Evolutionary conservation across 2,797 vertebrate species (phyloP).

Genomic region (Ibycter americanus): DNA sequence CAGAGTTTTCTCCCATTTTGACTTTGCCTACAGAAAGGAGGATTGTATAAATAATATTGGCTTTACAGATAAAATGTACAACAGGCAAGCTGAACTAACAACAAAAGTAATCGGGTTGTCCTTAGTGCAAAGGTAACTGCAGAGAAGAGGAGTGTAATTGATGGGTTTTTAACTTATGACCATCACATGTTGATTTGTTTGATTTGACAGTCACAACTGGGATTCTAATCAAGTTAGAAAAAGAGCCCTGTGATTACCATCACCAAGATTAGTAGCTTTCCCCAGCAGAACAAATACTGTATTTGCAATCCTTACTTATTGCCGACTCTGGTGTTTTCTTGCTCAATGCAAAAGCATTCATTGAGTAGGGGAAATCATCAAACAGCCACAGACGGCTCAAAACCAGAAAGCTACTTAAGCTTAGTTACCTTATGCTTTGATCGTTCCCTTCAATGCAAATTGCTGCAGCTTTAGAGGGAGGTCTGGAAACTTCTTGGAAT

Average conservation of each 20-base stretch:
- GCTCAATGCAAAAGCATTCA: not conserved
- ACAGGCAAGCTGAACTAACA: not conserved
- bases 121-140: not conserved
- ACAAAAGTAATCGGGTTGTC: not conserved
- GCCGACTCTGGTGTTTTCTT: not conserved
- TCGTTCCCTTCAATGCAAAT: not conserved
- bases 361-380: not conserved
- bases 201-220: slow-evolving; percentile 19
- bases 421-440: not conserved
- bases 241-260: slow-evolving; percentile 33
- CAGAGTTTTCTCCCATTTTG: not conserved
- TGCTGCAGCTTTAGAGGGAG: not conserved
- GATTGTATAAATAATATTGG: not conserved
- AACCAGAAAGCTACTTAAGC: not conserved
- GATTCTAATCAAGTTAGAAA: slow-evolving; percentile 46
- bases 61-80: not conserved
- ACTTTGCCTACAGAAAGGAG: not conserved
- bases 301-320: not conserved
- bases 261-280: not conserved
- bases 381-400: not conserved
- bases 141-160: not conserved
- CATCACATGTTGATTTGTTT: not conserved
- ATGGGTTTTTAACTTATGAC: not conserved
- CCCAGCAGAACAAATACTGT: not conserved
- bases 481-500: not conserved